Evolutionary conservation across 2,113 vertebrate genomes (phyloP).

Genomic region (Scalopus aquaticus): DNA sequence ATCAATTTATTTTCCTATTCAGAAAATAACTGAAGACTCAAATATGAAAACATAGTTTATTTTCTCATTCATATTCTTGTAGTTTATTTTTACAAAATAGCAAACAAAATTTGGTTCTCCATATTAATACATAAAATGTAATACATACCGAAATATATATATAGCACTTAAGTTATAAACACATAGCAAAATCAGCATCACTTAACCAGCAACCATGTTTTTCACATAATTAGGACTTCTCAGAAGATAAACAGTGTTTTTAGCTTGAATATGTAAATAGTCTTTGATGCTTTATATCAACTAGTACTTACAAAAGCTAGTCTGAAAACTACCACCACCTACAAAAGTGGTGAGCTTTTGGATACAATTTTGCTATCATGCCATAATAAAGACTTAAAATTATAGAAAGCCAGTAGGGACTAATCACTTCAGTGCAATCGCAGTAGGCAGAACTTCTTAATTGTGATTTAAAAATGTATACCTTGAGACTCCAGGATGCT

Average conservation of each 20-base stretch:
- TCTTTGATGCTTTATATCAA: constrained; percentile 74
- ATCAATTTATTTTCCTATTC: constrained; percentile 42
- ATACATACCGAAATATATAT: constrained; percentile 71
- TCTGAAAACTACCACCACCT: constrained; percentile 80
- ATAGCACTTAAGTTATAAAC: constrained; percentile 73
- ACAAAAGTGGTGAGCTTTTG: constrained; percentile 79
- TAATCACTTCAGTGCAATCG: constrained; percentile 83
- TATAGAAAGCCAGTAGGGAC: constrained; percentile 81
- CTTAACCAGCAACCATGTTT: constrained; percentile 65
- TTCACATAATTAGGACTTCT: constrained; percentile 57
- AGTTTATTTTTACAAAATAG: constrained; percentile 75
- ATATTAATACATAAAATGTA: constrained; percentile 68
- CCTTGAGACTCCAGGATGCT: constrained; percentile 69
- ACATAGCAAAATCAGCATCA: constrained; percentile 73
- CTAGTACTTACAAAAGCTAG: constrained; percentile 81
- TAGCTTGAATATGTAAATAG: constrained; percentile 78
- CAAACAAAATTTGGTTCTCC: constrained; percentile 73
- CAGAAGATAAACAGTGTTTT: constrained; percentile 75
- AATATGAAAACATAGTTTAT: constrained; percentile 80
- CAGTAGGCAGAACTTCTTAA: constrained; percentile 67
- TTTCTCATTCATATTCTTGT: constrained; percentile 68
- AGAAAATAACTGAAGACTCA: constrained; percentile 71
- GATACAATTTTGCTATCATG: constrained; percentile 81
- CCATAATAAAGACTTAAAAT: constrained; percentile 81
- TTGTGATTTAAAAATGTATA: constrained; percentile 82